Conservation (phyloP, 2,888 invertebrate genomes). For the Pandemis corylana region DNA sequence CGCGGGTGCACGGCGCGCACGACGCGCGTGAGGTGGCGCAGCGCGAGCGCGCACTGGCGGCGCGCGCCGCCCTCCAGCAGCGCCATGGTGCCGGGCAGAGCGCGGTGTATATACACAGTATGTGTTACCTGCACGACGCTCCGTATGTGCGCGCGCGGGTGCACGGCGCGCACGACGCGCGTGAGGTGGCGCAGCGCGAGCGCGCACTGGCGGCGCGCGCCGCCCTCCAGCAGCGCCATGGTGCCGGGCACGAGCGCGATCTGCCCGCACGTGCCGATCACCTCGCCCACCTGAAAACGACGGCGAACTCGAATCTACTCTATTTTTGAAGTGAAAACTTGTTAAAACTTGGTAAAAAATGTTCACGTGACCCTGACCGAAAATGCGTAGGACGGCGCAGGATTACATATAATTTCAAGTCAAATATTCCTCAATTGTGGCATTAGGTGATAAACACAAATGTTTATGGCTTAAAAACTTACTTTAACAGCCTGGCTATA, state of each 20-base stretch:
- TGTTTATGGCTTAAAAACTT: constrained; percentile 39
- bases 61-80: too few species aligned
- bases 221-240: constrained; percentile 83
- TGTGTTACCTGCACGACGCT: constrained; percentile 91
- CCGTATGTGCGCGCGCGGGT: constrained; percentile 90
- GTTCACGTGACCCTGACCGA: too few species aligned
- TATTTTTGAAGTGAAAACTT: too few species aligned
- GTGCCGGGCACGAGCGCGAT: constrained; percentile 92
- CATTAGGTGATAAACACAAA: background rate
- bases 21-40: too few species aligned
- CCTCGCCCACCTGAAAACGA: constrained; percentile 88
- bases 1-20: too few species aligned
- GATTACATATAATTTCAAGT: too few species aligned
- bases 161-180: constrained; percentile 92
- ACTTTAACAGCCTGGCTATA: constrained; percentile 97
- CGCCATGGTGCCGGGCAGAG: too few species aligned
- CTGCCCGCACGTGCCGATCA: constrained; percentile 95
- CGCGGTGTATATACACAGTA: too few species aligned
- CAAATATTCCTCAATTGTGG: background rate
- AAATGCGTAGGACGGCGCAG: too few species aligned
- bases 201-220: constrained; percentile 92
- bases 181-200: constrained; percentile 93
- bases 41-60: too few species aligned
- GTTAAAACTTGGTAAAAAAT: too few species aligned
- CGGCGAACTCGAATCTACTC: too few species aligned